Evolutionary conservation across 2,797 vertebrate genomes (phyloP), one percentile per base, ranked within the genome.

Genomic region (Oryzias sinensis): DNA sequence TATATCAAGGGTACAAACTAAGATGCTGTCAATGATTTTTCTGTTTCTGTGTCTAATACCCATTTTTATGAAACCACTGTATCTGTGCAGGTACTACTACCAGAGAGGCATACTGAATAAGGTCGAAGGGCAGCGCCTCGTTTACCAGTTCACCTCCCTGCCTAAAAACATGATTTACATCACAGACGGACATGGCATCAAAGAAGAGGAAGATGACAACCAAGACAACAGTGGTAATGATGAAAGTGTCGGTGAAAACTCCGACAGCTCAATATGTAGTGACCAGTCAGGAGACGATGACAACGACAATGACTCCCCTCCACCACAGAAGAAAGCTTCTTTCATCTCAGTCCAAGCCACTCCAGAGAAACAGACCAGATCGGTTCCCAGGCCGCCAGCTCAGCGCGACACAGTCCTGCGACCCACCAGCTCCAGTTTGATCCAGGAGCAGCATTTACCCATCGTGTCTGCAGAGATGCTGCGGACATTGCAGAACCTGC

Each of bases 21-120:
- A 9, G 29, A 33, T 33, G 8, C 29, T 33, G 29, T 33, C 29
- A 4, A 24, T 17, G 9, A 8, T 14, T 53, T 53, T 33, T 4
- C 33, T 11, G 2, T 37, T 37, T 33, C 4, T 4, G 11, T 33
- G 33, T 13, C 9, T 6, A 7, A 27, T 27, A 27, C 27, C 6
- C 27, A 27, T 27, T 27, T 27, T 27, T 27, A 7, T 7, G 18
- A 7, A 53, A 40, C 20, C 15, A 45, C 41, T 68, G 16, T 79
- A 9, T 74, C 56, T 3, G 1, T 69, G 70, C 81, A 98, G 97
- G 89, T 99, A 99, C 84, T 99, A 99, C 86, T 99, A 99, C 89
- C 97, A 99, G 90, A 95, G 97, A 81, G 97, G 97, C 79, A 99
- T 99, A 63, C 90, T 99, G 73, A 96, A 97, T 76, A 99, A 99